Base-by-base conservation (phyloP, 2,888 invertebrate genomes). In the Hypsopygia costalis region DNA sequence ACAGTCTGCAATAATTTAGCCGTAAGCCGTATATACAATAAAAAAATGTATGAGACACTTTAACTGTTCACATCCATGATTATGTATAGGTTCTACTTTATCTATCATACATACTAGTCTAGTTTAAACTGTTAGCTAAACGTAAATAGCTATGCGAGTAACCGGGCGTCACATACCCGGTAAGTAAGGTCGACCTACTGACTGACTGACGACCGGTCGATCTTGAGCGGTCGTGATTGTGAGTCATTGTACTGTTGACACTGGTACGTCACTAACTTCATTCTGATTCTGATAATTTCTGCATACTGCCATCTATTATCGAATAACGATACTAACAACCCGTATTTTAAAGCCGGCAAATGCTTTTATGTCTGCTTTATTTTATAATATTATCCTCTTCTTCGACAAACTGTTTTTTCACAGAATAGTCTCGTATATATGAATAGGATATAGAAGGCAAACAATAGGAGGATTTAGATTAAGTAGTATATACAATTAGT, bases 1-100 rank as follows among this genome's bases (percentile, higher is more conserved):
- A 16, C 43, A 44, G 44, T 43, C 58, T 60, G 46, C 46, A 41
- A 32, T 43, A 51, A 46, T 47, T 51, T 34, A 39, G 38, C 33
- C 36, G 41, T 37, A 30, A 28, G 34, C 34, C 10, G 27, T 27
- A 11, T 22, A 37, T 41, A 35, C 36, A 41, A 42, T 31, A 40
- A 38, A 29, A 37, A 42, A 40, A 28, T 20, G 9, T n/a, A 31
- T 38, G 34, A 51, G 36, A 44, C 54, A 51, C 61, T 4, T 54
- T 46, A 49, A 49, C 47, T 45, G 47, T 46, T 39, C 55, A 60
- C 57, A 63, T 76, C 79, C 80, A 73, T 73, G 75, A 80, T 80
- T 73, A 48, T 58, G 65, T 44, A 46, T 55, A 52, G 46, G 51
- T 64, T 50, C 49, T 56, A 58, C 9, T 3, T 11, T 9, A n/a